Evolutionary conservation across 2,888 invertebrate genomes (phyloP).

Genomic region (Sacculina carcini): DNA sequence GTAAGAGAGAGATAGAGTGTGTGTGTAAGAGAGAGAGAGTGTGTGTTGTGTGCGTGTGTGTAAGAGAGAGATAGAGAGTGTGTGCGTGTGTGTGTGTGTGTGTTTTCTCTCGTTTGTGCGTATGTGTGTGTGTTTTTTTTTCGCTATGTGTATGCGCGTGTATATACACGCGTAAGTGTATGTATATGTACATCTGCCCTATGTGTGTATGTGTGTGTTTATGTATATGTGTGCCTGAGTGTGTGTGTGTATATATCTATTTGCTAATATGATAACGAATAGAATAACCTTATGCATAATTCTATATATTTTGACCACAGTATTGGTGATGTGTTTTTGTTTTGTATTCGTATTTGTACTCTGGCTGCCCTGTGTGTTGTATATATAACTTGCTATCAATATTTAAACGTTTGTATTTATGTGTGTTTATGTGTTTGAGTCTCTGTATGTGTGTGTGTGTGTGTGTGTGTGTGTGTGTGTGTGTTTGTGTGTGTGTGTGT

Average conservation of each 20-base stretch:
- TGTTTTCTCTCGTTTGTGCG: background rate
- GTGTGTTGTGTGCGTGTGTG: no score
- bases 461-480: background rate
- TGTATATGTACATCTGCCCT: background rate
- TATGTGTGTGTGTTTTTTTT: background rate
- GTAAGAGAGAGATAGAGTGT: no score
- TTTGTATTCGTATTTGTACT: no score
- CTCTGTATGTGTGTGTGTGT: background rate
- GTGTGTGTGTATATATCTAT: background rate
- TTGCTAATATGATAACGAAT: background rate
- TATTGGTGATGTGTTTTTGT: no score
- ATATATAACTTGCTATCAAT: background rate
- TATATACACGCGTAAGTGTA: background rate
- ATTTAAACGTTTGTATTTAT: no score
- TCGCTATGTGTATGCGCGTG: background rate
- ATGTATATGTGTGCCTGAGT: constrained; percentile 29
- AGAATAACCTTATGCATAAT: background rate
- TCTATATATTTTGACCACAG: no score
- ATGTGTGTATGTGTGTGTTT: background rate
- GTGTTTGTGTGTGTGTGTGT: no score
- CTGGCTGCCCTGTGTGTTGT: no score
- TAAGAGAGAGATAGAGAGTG: no score
- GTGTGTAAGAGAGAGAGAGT: no score
- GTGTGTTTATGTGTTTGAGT: background rate
- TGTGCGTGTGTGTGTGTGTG: background rate